Evolutionary conservation across 2,888 invertebrate genomes (phyloP).

Genomic region (Macropis europaea): DNA sequence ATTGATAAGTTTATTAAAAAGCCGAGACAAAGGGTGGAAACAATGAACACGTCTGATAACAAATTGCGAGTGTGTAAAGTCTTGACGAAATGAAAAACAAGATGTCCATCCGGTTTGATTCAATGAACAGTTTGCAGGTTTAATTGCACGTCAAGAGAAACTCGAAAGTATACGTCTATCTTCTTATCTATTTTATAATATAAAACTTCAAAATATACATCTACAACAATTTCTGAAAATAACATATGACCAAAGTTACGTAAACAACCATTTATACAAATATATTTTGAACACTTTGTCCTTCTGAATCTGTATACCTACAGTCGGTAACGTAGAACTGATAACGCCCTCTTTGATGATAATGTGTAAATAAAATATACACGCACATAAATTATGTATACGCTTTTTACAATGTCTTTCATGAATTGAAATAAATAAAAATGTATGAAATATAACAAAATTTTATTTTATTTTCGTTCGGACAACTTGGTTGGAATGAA

Average conservation of each 20-base stretch:
- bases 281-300: neutral
- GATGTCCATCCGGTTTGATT: conserved; percentile 1
- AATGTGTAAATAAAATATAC: neutral
- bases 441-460: too few relatives aligned
- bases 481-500: too few relatives aligned
- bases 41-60: conserved; percentile 27
- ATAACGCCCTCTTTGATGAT: conserved; percentile 19
- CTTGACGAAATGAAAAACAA: neutral
- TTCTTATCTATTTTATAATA: neutral
- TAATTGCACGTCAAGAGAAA: neutral
- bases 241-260: too few relatives aligned
- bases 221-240: neutral
- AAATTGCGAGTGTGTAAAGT: neutral
- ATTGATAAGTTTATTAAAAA: conserved; percentile 17
- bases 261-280: neutral
- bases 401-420: neutral
- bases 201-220: neutral
- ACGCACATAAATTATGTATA: neutral
- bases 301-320: neutral
- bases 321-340: conserved; percentile 12
- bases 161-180: neutral
- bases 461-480: neutral
- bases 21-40: conserved; percentile 32
- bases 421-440: neutral
- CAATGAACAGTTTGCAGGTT: neutral